phyloP scores from a whole-genome alignment of 2,113 vertebrate genomes.

The Triplophysa siluroides region DNA sequence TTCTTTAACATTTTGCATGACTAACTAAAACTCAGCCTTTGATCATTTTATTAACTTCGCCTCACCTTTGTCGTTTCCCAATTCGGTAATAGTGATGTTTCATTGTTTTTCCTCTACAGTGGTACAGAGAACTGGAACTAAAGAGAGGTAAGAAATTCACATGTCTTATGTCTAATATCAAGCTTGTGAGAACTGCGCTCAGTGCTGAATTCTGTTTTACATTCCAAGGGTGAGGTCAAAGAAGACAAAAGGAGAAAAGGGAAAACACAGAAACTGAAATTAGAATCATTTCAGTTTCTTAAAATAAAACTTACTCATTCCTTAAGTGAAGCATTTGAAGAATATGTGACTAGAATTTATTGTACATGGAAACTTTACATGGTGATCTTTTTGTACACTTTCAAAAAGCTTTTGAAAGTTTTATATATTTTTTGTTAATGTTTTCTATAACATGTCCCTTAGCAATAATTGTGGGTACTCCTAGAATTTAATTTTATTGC shows the following conservation, averaged over 20 bases:
- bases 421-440: constrained; percentile 74
- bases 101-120: constrained; percentile 59
- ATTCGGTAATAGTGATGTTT: not conserved
- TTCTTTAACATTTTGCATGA: not conserved
- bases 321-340: not conserved
- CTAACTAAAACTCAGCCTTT: not conserved
- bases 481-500: not conserved
- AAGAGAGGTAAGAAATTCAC: constrained; percentile 61
- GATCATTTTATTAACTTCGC: not conserved
- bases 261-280: not conserved
- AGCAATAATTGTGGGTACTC: not conserved
- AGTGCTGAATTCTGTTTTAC: not conserved
- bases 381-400: constrained; percentile 37
- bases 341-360: not conserved
- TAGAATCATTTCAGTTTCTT: constrained; percentile 10
- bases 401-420: constrained; percentile 56
- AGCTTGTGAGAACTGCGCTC: not conserved
- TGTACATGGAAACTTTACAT: constrained; percentile 1
- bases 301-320: not conserved
- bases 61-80: not conserved
- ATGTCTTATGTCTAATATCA: not conserved
- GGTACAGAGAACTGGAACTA: constrained; percentile 82
- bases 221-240: not conserved
- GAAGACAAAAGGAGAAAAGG: constrained; percentile 24
- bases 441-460: constrained; percentile 68